Base-by-base conservation (phyloP, 2,797 vertebrate species). In the Mallotus villosus region DNA sequence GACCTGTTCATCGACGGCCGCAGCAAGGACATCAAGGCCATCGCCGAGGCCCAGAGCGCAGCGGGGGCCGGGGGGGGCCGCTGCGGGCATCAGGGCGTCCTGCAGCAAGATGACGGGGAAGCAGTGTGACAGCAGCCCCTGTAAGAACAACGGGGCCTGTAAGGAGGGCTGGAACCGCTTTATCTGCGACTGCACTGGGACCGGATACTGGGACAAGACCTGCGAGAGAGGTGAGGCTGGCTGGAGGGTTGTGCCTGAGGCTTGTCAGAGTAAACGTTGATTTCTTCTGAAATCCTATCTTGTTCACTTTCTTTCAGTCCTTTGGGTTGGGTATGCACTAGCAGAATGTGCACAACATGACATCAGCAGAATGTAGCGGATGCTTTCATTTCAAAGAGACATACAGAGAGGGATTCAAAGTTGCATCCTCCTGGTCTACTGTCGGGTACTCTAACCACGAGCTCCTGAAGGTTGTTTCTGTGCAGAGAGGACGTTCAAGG, bases 111-210 rank as follows among this genome's bases (percentile, higher is more conserved):
- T 95, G 70, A 82, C 91, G 51, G 94, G 93, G 61, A 99, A 99
- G 74, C 97, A 99, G 82, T 99, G 98, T 0, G 97, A 99, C 85
- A 99, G 96, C 83, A 95, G 96, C 84, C 98, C 98, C 0, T 99
- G 98, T 64, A 99, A 97, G 84, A 99, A 99, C 84, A 96, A 95
- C 0, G 98, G 97, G 0, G 77, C 95, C 78, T 99, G 98, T 85
- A 97, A 98, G 80, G 98, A 99, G 0, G 98, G 98, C 78, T 99
- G 98, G 98, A 99, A 99, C 87, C 94, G 98, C 80, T 99, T 98
- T 91, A 96, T 99, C 78, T 99, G 98, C 0, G 98, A 99, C 89
- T 99, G 98, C 84, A 99, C 96, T 0, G 97, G 96, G 75, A 99
- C 96, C 0, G 98, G 98, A 55, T 97, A 92, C 75, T 99, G 97